Base-by-base conservation (phyloP, 2,888 invertebrate genomes). In the Apantesis nais region DNA sequence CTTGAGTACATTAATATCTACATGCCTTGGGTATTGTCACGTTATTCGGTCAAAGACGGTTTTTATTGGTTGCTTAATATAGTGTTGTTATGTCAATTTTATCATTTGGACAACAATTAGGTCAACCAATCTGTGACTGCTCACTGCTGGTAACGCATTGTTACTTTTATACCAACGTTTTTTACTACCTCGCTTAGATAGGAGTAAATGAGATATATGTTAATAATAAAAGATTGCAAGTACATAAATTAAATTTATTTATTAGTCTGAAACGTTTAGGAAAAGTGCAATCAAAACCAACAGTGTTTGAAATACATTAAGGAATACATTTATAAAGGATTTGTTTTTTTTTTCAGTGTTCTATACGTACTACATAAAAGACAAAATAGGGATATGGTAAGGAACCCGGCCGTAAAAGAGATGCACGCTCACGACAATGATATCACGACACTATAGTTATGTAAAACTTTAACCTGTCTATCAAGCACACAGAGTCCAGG, bases 371-470 rank as follows among this genome's bases (percentile, higher is more conserved):
- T 94, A 60, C 83, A 93, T 74, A 92, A 85, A 74, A 89, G 81
- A 75, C 82, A 89, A 68, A 78, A 86, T 52, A 83, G 85, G 61
- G 91, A 93, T 62, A 73, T 76, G 0, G 94, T 93, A 1, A 87
- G 82, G 62, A 86, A 95, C 69, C 90, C 91, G 2, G 86, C 82
- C 2, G 82, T 69, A 9, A 93, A 93, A 73, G 93, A 93, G 77
- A 88, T 82, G 74, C 76, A 93, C 68, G 91, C 92, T 0, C 90
- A 91, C 58, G 94, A 94, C 34, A 94, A 93, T 77, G 85, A 85
- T n/a, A 83, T 93, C 7, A 91, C 93, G 0, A 79, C 86, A 5
- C 74, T 93, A 29, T 93, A 84, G 31, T 29, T 34, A 7, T 58
- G 4, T 19, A 39, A 66, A 16, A 63, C 8, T 19, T 48, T 48